phyloP scores from a whole-genome alignment of 1,140 invertebrate species.

The Euura lappo region DNA sequence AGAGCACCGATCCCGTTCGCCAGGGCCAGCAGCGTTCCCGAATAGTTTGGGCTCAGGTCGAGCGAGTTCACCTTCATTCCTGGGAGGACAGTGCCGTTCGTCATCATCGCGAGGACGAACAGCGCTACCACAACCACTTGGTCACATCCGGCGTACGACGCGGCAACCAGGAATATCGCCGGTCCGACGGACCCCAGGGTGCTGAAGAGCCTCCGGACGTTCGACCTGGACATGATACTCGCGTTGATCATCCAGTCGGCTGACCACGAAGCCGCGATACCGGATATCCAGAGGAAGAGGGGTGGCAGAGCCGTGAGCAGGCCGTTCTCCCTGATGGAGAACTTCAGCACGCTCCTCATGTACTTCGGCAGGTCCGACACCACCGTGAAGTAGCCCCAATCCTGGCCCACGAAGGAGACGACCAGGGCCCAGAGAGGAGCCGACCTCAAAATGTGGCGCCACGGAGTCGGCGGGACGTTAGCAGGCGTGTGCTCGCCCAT shows the following conservation, averaged over 20 bases:
- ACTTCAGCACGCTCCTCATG: slow-evolving; percentile 83
- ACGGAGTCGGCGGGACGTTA: slow-evolving; percentile 66
- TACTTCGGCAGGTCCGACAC: slow-evolving; percentile 65
- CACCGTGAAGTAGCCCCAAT: slow-evolving; percentile 91
- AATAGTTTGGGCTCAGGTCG: slow-evolving; percentile 78
- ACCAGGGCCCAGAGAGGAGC: slow-evolving; percentile 73
- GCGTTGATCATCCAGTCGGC: slow-evolving; percentile 70
- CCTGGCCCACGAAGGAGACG: slow-evolving; percentile 78
- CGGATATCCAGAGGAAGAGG: slow-evolving; percentile 76
- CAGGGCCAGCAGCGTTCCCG: slow-evolving; percentile 79
- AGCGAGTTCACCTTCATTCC: too few species aligned
- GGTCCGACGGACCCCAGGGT: slow-evolving; percentile 63
- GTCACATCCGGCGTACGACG: slow-evolving; percentile 67
- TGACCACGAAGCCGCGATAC: slow-evolving; percentile 76
- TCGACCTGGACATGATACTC: slow-evolving; percentile 58
- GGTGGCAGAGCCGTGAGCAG: slow-evolving; percentile 68
- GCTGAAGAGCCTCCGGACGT: slow-evolving; percentile 65
- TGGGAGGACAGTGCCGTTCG: slow-evolving; percentile 60
- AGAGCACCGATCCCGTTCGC: slow-evolving; percentile 82
- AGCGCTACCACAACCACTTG: slow-evolving; percentile 65
- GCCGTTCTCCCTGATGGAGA: slow-evolving; percentile 75
- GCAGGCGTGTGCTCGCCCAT: slow-evolving; percentile 57
- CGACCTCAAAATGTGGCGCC: slow-evolving; percentile 75
- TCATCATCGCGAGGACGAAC: slow-evolving; percentile 69
- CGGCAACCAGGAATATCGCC: slow-evolving; percentile 61